These are phyloP conservation scores for Neopipo cinnamomea DNA, from an alignment of 2,113 vertebrate species.

Conservation along the genomic window DNA sequence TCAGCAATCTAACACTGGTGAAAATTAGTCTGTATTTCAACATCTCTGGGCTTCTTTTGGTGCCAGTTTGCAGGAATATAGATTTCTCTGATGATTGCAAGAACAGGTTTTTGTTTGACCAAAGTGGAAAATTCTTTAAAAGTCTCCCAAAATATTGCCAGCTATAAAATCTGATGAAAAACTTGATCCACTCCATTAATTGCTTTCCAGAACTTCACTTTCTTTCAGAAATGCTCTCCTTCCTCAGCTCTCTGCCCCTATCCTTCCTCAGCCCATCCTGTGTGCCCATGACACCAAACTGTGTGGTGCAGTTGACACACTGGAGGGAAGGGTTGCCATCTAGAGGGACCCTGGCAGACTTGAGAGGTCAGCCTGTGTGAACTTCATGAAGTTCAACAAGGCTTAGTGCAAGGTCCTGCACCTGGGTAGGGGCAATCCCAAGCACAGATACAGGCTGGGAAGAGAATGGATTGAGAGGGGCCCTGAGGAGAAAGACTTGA, in stretches of 20 bases:
- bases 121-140: neutral
- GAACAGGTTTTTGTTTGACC: slow-evolving; percentile 17
- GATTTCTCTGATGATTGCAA: slow-evolving; percentile 16
- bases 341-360: neutral
- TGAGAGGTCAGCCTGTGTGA: neutral
- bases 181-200: neutral
- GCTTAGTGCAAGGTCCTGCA: neutral
- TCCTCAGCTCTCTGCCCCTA: neutral
- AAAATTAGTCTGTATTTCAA: neutral
- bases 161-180: neutral
- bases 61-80: neutral
- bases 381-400: no score
- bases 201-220: neutral
- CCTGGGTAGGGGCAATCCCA: neutral
- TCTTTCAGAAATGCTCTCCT: neutral
- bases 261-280: neutral
- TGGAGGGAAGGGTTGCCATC: neutral
- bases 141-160: neutral
- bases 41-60: neutral
- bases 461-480: neutral
- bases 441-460: neutral
- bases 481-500: neutral
- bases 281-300: rapidly evolving
- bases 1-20: neutral
- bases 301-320: rapidly evolving